Base-by-base conservation (phyloP, 2,888 invertebrate species). In the Drosophila ustulata region DNA sequence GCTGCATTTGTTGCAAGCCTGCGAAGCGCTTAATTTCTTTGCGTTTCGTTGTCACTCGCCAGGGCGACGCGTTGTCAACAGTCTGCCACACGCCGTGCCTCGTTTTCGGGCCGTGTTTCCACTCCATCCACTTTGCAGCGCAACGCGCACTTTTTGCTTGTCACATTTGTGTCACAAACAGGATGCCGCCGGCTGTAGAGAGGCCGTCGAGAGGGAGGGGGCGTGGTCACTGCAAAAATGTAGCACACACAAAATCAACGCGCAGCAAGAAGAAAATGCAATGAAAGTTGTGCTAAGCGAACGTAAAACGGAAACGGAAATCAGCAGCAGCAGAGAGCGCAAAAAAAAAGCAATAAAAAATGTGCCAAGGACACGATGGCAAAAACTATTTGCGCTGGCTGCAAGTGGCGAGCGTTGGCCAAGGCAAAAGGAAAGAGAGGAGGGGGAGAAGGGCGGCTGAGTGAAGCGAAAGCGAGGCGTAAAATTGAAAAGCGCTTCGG, bases 81-180 rank as follows among this genome's bases (percentile, higher is more conserved):
- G 73, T 62, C 57, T 13, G 4, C 28, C 28, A 5, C 11, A 9
- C 11, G n/a, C 34, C 34, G 4, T 3, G 30, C 45, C 47, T 66
- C 6, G 39, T 57, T 50, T 41, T 45, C 53, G 71, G 66, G 68
- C 72, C 66, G 68, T 59, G 65, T 75, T 80, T 80, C 77, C 84
- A 82, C 77, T 79, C 83, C 86, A 87, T 87, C 78, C 80, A 83
- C 79, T 85, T 89, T 80, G 80, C 18, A 18, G 75, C 66, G 77
- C 80, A 78, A 66, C 74, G 87, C 78, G 81, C 86, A 89, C 81
- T 90, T 90, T 89, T 89, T 85, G 78, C 88, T 82, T 90, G 90
- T 90, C 90, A 89, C 88, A 90, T 90, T 90, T 90, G 86, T 90
- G 90, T 90, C 88, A 73, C 84, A 88, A 89, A 88, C 89, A 90